Evolutionary conservation across 2,113 vertebrate species (phyloP).

Genomic region (Nerophis ophidion): DNA sequence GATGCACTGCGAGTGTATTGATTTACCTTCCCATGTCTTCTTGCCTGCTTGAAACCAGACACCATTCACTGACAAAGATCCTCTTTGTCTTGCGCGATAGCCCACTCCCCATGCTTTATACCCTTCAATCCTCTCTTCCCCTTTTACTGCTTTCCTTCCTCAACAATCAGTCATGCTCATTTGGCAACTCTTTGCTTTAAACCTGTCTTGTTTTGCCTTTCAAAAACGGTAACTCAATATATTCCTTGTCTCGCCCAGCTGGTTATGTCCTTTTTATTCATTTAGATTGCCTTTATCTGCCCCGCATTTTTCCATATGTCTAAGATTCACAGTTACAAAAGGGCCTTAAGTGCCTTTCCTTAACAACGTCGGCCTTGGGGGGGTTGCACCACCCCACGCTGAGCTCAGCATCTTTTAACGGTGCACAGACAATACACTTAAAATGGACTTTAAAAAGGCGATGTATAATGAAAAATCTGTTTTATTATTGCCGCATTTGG

Average conservation of each 20-base stretch:
- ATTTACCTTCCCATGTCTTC: slow-evolving; percentile 14
- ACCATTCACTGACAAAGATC: slow-evolving; percentile 57
- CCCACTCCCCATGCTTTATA: slow-evolving; percentile 24
- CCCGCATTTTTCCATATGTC: background rate
- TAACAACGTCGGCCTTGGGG: slow-evolving; percentile 9
- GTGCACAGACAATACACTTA: background rate
- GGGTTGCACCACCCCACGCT: slow-evolving; percentile 15
- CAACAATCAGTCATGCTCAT: slow-evolving; percentile 14
- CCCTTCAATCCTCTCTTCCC: slow-evolving; percentile 15
- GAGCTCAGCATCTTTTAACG: slow-evolving; percentile 31
- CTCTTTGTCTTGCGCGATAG: slow-evolving; percentile 56
- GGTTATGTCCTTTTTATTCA: slow-evolving; percentile 14
- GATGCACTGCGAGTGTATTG: slow-evolving; percentile 20
- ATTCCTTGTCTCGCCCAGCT: background rate
- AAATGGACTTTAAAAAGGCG: background rate
- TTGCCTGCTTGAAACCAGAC: slow-evolving; percentile 49
- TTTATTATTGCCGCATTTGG: no score
- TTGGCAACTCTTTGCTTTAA: background rate
- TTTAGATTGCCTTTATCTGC: slow-evolving; percentile 13
- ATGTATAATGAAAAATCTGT: no score
- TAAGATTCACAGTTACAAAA: slow-evolving; percentile 19
- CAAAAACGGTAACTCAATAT: background rate
- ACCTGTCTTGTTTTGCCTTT: background rate
- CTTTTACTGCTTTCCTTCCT: slow-evolving; percentile 29
- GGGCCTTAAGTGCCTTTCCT: slow-evolving; percentile 27